phyloP scores from a whole-genome alignment of 2,888 invertebrate genomes.

The Cinara cedri region DNA sequence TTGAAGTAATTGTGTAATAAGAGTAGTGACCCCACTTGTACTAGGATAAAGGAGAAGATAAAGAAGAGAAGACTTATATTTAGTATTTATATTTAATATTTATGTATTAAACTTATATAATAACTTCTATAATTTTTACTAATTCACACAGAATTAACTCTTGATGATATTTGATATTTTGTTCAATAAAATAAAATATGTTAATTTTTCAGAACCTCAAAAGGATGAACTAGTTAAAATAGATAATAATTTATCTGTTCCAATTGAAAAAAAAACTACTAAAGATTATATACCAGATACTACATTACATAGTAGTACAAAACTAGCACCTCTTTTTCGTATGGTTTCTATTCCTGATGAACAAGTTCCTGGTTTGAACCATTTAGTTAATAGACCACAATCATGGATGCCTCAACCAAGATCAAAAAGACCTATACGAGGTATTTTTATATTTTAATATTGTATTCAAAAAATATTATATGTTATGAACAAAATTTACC shows the following conservation, averaged over 20 bases:
- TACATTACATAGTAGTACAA: not conserved
- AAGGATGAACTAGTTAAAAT: not conserved
- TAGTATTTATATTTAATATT: not conserved
- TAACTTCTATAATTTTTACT: not conserved
- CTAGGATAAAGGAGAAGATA: too few relatives aligned
- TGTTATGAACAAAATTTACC: too few relatives aligned
- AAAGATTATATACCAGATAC: not conserved
- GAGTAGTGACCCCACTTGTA: too few relatives aligned
- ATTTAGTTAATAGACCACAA: constrained; percentile 49
- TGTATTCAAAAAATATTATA: too few relatives aligned
- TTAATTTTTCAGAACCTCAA: constrained; percentile 14
- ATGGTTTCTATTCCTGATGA: constrained; percentile 43
- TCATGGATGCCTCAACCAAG: constrained; percentile 46
- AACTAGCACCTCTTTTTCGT: constrained; percentile 40
- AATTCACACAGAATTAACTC: too few relatives aligned
- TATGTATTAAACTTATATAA: not conserved
- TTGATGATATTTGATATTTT: not conserved
- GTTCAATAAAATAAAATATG: not conserved
- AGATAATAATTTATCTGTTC: not conserved
- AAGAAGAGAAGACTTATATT: not conserved
- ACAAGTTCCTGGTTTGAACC: constrained; percentile 49
- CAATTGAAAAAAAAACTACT: not conserved
- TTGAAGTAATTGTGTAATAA: too few relatives aligned
- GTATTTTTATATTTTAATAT: constrained; percentile 27
- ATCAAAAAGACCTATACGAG: constrained; percentile 33